These are phyloP conservation scores for Syrphus vitripennis DNA, from an alignment of 2,888 invertebrate species.

Conservation along the genomic window DNA sequence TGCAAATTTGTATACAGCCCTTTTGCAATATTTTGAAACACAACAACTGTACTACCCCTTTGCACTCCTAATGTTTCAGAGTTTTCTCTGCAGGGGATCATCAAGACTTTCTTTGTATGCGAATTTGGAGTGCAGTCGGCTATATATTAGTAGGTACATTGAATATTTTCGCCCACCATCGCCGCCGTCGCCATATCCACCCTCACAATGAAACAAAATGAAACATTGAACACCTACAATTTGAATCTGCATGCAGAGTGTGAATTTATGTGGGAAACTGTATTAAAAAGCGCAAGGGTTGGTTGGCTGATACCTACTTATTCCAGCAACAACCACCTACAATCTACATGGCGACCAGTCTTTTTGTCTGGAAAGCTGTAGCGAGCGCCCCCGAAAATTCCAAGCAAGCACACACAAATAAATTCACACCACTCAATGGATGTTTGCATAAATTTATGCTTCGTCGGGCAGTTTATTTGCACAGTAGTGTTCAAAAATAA, in stretches of 20 bases:
- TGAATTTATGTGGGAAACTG: slow-evolving; percentile 81
- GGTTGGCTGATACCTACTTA: not conserved
- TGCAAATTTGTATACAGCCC: slow-evolving; percentile 59
- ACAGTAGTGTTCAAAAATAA: not conserved
- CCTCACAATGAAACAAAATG: slow-evolving; percentile 41
- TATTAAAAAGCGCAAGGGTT: slow-evolving; percentile 66
- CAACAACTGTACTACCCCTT: not conserved
- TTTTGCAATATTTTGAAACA: slow-evolving; percentile 19
- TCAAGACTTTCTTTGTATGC: not conserved
- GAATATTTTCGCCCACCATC: slow-evolving; percentile 5
- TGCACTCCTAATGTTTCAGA: not conserved
- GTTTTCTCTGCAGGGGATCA: not conserved
- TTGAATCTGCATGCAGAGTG: slow-evolving; percentile 76
- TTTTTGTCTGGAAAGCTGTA: slow-evolving; percentile 27
- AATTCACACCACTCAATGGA: slow-evolving; percentile 62
- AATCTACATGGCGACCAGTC: not conserved
- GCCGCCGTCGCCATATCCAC: not conserved
- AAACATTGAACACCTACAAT: slow-evolving; percentile 56
- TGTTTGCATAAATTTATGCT: slow-evolving; percentile 59
- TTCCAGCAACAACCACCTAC: not conserved
- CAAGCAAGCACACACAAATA: slow-evolving; percentile 44
- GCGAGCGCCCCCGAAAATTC: slow-evolving; percentile 39
- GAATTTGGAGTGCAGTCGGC: not conserved
- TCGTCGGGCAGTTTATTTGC: slow-evolving; percentile 25
- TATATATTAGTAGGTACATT: too few relatives aligned